These are phyloP conservation scores for Drosophila nigromelanica DNA, from an alignment of 1,140 invertebrate species.

Conservation along the genomic window DNA sequence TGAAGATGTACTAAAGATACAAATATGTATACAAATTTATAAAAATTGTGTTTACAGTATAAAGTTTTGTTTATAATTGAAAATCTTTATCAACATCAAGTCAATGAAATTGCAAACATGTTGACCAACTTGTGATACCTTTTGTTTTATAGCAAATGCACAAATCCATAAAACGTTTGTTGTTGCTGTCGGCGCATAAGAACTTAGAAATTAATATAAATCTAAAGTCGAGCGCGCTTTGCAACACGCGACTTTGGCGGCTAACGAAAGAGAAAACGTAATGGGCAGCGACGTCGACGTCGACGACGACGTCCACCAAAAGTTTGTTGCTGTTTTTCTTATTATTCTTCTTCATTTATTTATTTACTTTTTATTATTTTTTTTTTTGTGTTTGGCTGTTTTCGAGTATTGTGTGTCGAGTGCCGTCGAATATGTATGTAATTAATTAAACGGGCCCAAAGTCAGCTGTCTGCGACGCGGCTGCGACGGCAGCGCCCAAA, in stretches of 20 bases:
- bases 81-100: background rate
- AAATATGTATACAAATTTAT: no score
- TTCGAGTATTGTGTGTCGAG: constrained; percentile 14
- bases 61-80: no score
- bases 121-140: constrained; percentile 6
- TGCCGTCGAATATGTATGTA: constrained; percentile 56
- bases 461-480: constrained; percentile 62
- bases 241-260: constrained; percentile 48
- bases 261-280: constrained; percentile 76
- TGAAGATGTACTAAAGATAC: no score
- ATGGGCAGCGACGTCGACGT: constrained; percentile 59
- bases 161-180: constrained; percentile 24
- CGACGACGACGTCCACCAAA: constrained; percentile 54
- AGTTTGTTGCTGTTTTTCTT: constrained; percentile 62
- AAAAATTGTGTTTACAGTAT: no score
- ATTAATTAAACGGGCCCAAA: constrained; percentile 76
- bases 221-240: constrained; percentile 28
- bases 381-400: constrained; percentile 10
- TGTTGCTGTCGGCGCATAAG: constrained; percentile 24
- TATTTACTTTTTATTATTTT: constrained; percentile 39
- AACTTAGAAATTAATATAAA: constrained; percentile 61
- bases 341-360: constrained; percentile 43
- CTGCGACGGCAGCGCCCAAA: constrained; percentile 43
- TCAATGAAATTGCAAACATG: constrained; percentile 8
- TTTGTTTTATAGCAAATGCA: constrained; percentile 10